Evolutionary conservation across 2,888 invertebrate species (phyloP).

Genomic region (Sesamia inferens): DNA sequence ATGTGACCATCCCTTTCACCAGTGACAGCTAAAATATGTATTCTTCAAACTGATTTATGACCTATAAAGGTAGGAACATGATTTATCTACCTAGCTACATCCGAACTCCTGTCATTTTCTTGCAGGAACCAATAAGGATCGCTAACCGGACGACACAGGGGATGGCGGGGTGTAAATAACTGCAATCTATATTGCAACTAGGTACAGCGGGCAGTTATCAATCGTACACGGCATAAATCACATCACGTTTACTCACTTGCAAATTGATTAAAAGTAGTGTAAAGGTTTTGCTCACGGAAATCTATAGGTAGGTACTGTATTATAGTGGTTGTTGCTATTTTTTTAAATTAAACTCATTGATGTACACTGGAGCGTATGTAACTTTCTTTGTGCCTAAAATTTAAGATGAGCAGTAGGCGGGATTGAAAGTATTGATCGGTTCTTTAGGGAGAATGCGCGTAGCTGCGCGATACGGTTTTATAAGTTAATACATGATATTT

Average conservation of each 20-base stretch:
- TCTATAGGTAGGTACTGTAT: too few relatives aligned
- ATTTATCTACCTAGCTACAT: slow-evolving; percentile 26
- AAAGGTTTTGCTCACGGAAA: slow-evolving; percentile 2
- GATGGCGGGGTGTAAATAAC: slow-evolving; percentile 25
- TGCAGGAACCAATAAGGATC: slow-evolving; percentile 29
- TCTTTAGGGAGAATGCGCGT: neutral
- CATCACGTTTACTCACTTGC: neutral
- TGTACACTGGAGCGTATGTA: neutral
- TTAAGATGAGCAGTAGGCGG: slow-evolving; percentile 1
- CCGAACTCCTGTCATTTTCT: slow-evolving; percentile 27
- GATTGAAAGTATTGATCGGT: slow-evolving; percentile 21
- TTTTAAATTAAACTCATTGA: neutral
- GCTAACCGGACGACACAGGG: slow-evolving; percentile 11
- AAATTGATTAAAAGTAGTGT: neutral
- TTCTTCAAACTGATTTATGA: slow-evolving; percentile 12
- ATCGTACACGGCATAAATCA: slow-evolving; percentile 33
- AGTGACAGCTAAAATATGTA: slow-evolving; percentile 2
- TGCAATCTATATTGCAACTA: slow-evolving; percentile 38
- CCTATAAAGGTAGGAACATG: slow-evolving; percentile 16
- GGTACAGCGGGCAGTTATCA: slow-evolving; percentile 13
- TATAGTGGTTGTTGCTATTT: slow-evolving; percentile 41
- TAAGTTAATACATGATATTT: slow-evolving; percentile 6
- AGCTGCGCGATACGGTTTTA: slow-evolving; percentile 22
- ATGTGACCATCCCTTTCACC: slow-evolving; percentile 1
- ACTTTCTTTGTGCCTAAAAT: neutral